Evolutionary conservation across 2,797 vertebrate species (phyloP).

Genomic region (Knipowitschia caucasica): DNA sequence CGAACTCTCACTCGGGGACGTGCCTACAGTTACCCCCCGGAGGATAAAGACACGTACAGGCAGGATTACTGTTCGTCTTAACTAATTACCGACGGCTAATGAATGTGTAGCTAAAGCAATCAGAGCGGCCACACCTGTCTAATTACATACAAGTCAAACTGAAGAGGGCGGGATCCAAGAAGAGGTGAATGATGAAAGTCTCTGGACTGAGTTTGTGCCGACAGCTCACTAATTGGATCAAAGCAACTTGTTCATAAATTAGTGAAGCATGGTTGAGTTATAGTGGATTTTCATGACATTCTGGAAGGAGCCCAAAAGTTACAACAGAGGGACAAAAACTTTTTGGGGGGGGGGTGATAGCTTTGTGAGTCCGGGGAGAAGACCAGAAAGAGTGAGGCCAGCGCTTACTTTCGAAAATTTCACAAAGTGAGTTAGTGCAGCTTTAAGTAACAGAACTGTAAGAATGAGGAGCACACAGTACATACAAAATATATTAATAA

Average conservation of each 20-base stretch:
- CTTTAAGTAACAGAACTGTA: no score
- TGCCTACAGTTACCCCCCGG: slow-evolving; percentile 28
- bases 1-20: slow-evolving; percentile 30
- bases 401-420: no score
- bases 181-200: slow-evolving; percentile 66
- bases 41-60: slow-evolving; percentile 34
- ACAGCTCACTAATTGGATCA: slow-evolving; percentile 73
- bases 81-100: slow-evolving; percentile 68
- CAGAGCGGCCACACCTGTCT: slow-evolving; percentile 71
- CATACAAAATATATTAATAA: no score
- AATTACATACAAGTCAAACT: slow-evolving; percentile 70
- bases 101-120: slow-evolving; percentile 65
- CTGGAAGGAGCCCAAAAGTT: neutral
- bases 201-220: slow-evolving; percentile 52
- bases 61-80: slow-evolving; percentile 43
- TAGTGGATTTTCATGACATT: slow-evolving; percentile 26
- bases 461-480: no score
- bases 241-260: slow-evolving; percentile 68
- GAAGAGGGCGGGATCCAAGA: slow-evolving; percentile 45
- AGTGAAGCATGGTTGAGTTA: slow-evolving; percentile 53
- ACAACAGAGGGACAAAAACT: neutral
- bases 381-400: no score
- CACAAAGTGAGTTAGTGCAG: no score
- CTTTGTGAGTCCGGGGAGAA: no score
- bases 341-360: no score